Evolutionary conservation across 2,113 vertebrate genomes (phyloP), one percentile per base, ranked within the genome.

Genomic region (Rhea pennata): DNA sequence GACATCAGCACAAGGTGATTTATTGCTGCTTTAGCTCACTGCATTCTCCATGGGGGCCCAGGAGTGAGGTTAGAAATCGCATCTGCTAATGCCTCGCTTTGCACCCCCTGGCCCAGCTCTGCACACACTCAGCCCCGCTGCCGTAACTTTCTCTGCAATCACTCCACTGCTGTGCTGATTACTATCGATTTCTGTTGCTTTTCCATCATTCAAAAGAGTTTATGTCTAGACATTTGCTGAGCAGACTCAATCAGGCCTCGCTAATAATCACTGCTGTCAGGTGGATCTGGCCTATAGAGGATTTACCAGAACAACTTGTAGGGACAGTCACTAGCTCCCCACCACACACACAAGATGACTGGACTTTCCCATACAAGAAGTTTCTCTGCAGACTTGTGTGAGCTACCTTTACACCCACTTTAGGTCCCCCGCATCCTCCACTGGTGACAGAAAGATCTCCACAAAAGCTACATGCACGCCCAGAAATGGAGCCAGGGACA

Each of bases 131-230:
- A 20, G 72, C 24, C 53, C 53, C 54, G 40, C 20, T 40, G 39
- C 51, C 46, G 58, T 73, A 65, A 66, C 59, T 31, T 24, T 19
- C 40, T 56, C n/a, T 91, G 40, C 74, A 65, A 85, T 91, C 67
- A 79, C 64, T 62, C 76, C 69, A 31, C 69, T 20, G 50, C 29
- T 36, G 20, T 79, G 64, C 94, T 82, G 94, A 94, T 96, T 78
- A 84, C 77, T 93, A 97, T 97, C 83, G 94, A 98, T 98, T 85
- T 53, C 89, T 67, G 87, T 44, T 33, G 56, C 80, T 72, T 66
- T 69, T 75, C 51, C 5, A 10, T 79, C 50, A 92, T 93, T 84
- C 26, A 5, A 23, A 72, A 84, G 87, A 76, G 54, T 64, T 95
- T 87, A 51, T 3, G 36, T 67, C 81, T 29, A 92, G 88, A 86